Evolutionary conservation across 35 echinoderm and acorn worm genomes (phyloP).

Genomic region (Strongylocentrotus purpuratus): DNA sequence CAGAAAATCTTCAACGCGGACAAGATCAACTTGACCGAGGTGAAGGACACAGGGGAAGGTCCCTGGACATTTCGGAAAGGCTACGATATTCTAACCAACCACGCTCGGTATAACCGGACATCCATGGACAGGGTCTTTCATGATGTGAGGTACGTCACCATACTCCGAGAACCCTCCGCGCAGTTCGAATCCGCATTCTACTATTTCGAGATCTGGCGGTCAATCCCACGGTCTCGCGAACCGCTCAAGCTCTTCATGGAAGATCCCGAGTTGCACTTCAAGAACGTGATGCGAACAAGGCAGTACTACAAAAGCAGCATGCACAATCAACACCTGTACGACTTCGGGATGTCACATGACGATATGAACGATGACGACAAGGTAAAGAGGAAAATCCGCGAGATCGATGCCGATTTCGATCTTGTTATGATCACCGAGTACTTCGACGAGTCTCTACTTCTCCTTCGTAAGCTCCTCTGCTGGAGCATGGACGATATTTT

Average conservation of each 20-base stretch:
- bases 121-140: slow-evolving; percentile 65
- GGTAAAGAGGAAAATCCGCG: slow-evolving; percentile 32
- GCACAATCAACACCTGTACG: slow-evolving; percentile 72
- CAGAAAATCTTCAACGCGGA: background rate
- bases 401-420: slow-evolving; percentile 64
- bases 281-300: background rate
- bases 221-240: slow-evolving; percentile 14
- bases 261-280: slow-evolving; percentile 25
- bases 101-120: slow-evolving; percentile 72
- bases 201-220: slow-evolving; percentile 67
- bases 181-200: slow-evolving; percentile 80
- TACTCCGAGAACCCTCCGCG: slow-evolving; percentile 64
- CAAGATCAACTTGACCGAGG: background rate
- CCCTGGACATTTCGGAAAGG: background rate
- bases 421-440: slow-evolving; percentile 84
- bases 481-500: slow-evolving; percentile 83
- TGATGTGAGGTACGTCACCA: slow-evolving; percentile 72
- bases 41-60: background rate
- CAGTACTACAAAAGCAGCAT: slow-evolving; percentile 42
- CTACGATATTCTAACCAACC: slow-evolving; percentile 77
- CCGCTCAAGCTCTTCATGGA: slow-evolving; percentile 68
- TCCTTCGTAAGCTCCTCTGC: slow-evolving; percentile 69
- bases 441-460: slow-evolving; percentile 78
- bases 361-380: background rate
- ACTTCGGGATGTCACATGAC: slow-evolving; percentile 60